Percentiles rank a stretch among this genome's conserved stretches.
Conservation (phyloP, 2,113 vertebrate genomes). For the Eupsittula cactorum region DNA sequence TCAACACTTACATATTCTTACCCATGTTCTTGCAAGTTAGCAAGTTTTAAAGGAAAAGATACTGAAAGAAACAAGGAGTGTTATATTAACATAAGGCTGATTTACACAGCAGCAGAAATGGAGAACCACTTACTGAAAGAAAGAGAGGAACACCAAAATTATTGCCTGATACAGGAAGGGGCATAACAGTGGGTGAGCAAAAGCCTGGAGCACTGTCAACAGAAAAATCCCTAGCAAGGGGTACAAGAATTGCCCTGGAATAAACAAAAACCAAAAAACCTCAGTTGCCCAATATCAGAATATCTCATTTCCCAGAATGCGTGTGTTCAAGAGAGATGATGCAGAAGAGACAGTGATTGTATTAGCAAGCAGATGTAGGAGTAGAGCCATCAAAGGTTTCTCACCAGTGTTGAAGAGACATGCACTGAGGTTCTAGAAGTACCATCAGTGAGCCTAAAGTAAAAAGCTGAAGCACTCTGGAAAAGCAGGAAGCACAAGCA, state of each 20-base stretch:
- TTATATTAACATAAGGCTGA: background rate
- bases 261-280: background rate
- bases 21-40: background rate
- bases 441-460: background rate
- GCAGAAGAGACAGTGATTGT: background rate
- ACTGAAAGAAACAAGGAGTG: background rate
- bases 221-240: background rate
- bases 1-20: background rate
- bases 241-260: background rate
- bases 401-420: background rate
- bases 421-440: background rate
- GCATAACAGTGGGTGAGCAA: background rate
- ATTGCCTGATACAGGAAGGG: background rate
- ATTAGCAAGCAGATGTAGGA: background rate
- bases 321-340: background rate
- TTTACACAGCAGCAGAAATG: background rate
- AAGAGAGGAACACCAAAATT: background rate
- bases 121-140: background rate
- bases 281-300: background rate
- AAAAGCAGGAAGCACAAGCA: background rate
- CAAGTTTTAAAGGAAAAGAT: background rate
- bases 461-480: background rate
- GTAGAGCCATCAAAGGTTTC: background rate
- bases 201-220: background rate
- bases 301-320: background rate